Evolutionary conservation across 2,113 vertebrate species (phyloP).

Genomic region (Tragelaphus imberbis): DNA sequence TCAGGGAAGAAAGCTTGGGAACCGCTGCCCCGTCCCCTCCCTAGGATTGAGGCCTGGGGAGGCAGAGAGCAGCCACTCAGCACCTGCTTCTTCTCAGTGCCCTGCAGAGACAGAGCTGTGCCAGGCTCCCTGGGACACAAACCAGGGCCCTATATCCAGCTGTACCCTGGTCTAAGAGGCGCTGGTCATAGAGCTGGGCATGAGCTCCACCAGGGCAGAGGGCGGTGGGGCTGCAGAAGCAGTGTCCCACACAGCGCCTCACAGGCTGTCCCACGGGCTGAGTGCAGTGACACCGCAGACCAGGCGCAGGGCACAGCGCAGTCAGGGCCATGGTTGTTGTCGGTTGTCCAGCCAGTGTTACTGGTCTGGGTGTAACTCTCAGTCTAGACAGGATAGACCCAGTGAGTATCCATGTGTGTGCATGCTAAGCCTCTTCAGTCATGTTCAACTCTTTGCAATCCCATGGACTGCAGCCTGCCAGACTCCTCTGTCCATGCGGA

Average conservation of each 20-base stretch:
- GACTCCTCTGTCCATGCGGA: neutral
- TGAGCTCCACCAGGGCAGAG: neutral
- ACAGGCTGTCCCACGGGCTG: no score
- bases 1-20: neutral
- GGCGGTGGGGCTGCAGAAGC: no score
- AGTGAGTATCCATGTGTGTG: neutral
- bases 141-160: no score
- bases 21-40: rapidly evolving
- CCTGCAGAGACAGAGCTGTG: neutral
- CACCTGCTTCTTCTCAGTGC: neutral
- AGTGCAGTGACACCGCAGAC: rapidly evolving
- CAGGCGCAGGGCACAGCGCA: rapidly evolving
- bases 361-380: neutral
- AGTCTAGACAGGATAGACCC: no score
- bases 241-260: neutral
- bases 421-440: neutral
- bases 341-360: rapidly evolving
- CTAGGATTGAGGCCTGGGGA: neutral
- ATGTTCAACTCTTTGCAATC: neutral
- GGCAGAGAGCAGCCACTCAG: neutral
- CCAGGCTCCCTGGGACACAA: neutral
- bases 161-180: neutral
- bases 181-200: neutral
- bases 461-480: neutral
- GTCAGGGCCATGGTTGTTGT: rapidly evolving